A percentile compares a stretch with the other conserved stretches of the same genome.
These are phyloP conservation scores for Sarotherodon lohbergeri DNA, from an alignment of 2,113 vertebrate species.

Conservation along the genomic window DNA sequence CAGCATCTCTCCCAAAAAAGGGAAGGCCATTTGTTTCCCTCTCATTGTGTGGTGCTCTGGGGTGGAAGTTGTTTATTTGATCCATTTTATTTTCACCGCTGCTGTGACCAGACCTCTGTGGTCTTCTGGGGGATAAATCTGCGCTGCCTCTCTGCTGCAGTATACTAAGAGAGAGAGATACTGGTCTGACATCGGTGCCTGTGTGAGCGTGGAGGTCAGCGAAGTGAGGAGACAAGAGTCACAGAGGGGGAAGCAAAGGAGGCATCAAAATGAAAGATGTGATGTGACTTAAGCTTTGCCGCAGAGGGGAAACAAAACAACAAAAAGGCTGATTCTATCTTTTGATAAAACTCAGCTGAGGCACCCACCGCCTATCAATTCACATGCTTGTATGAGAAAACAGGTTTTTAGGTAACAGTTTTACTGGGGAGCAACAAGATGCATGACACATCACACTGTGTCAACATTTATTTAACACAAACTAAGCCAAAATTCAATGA, in stretches of 20 bases:
- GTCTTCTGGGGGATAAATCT: background rate
- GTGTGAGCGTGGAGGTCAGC: slow-evolving; percentile 17
- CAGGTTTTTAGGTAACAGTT: background rate
- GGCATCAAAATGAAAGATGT: slow-evolving; percentile 2
- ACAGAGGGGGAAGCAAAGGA: background rate
- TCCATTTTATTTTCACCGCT: slow-evolving; percentile 1
- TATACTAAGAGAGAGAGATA: slow-evolving; percentile 17
- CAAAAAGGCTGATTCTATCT: background rate
- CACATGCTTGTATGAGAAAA: background rate
- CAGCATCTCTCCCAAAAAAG: background rate
- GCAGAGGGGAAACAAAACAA: background rate
- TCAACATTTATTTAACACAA: background rate
- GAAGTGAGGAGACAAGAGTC: slow-evolving; percentile 13
- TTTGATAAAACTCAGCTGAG: background rate
- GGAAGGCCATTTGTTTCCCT: background rate
- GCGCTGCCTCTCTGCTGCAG: background rate
- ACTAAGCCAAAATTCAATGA: background rate
- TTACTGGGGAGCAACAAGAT: background rate
- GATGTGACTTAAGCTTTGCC: background rate
- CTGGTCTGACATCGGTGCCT: slow-evolving; percentile 6
- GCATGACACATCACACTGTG: background rate
- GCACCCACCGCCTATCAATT: background rate
- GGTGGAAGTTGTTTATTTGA: slow-evolving; percentile 16
- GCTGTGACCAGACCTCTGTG: slow-evolving; percentile 5
- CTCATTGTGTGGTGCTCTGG: background rate